Evolutionary conservation across 2,888 invertebrate genomes (phyloP), one percentile per base, ranked within the genome.

Genomic region (Zaprionus lineosus): DNA sequence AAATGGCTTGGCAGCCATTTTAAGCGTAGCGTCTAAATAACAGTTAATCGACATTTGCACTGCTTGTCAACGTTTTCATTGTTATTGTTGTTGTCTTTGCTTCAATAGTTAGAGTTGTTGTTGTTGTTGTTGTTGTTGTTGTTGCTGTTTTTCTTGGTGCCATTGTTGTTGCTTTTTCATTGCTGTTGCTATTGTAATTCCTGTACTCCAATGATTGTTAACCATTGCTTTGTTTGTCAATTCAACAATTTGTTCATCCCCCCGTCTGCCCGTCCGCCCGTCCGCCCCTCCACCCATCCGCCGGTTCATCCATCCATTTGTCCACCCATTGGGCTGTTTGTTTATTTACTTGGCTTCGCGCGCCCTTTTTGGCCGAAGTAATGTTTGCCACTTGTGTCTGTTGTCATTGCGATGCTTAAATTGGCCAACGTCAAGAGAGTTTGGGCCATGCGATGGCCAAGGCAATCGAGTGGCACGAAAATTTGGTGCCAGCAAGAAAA

Each of bases 21-120:
- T 81, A 82, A 84, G 81, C n/a, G n/a, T 58, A 71, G 52, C 77
- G 58, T 57, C 83, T 79, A 83, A 83, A 83, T 83, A 83, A 83
- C 83, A 74, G 83, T 72, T 83, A 83, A 83, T 84, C 83, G 83
- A 69, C 72, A 69, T 69, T n/a, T 69, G 79, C 81, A 76, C 66
- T 69, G 63, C 66, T 65, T 71, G 74, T 68, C 78, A 48, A 44
- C 59, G 66, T 51, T 71, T 68, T 56, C 67, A 63, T 51, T 46
- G 50, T 48, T 33, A 53, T 52, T 55, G 60, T 9, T 21, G 47
- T 29, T 61, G 51, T 7, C n/a, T n/a, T n/a, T n/a, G n/a, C n/a
- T n/a, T n/a, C n/a, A n/a, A n/a, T n/a, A n/a, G n/a, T n/a, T n/a
- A n/a, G n/a, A n/a, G n/a, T n/a, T 50, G 43, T 26, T 47, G 24